Evolutionary conservation across 2,888 invertebrate genomes (phyloP), one percentile per base, ranked within the genome.

Genomic region (Agriopis marginaria): DNA sequence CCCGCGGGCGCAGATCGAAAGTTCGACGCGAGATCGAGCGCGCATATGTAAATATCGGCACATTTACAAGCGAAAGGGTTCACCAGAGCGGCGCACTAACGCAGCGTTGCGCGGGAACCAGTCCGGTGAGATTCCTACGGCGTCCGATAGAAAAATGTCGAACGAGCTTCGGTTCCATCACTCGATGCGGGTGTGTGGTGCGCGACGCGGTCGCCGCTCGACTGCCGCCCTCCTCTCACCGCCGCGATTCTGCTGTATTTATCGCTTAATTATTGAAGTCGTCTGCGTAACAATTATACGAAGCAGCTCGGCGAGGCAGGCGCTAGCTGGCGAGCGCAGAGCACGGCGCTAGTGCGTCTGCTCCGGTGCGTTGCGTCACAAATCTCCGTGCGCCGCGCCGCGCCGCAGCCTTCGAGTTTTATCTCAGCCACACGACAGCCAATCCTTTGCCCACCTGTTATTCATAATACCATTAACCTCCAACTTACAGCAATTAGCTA

Each of bases 41-140:
- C 90, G 91, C 91, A 92, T 94, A 93, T 93, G 93, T 93, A 93
- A 94, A 94, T 94, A 94, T 93, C 93, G 94, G 92, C 93, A 94
- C 93, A 93, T 93, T 93, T 94, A 93, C 93, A 92, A 93, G 93
- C 93, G 93, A 94, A 93, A 93, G 93, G 93, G 93, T 93, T 94
- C 93, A 94, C 93, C 93, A 89, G 90, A 93, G 91, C 92, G 93
- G 91, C 92, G 92, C 93, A 92, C 92, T 93, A 91, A 92, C 92
- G 92, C 89, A 89, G 91, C 87, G 91, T 90, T 92, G 90, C 90
- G 92, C 91, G 91, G 93, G 94, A 95, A 95, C 95, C 95, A 95
- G 95, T 95, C 95, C 95, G 95, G 95, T 94, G 92, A 94, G 95
- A 95, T 95, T 95, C 95, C 95, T 95, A 94, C 93, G 93, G 93